A percentile compares a stretch with the other conserved stretches of the same genome.
These are phyloP conservation scores for Psylliodes chrysocephalus DNA, from an alignment of 2,888 invertebrate genomes.

Conservation along the genomic window DNA sequence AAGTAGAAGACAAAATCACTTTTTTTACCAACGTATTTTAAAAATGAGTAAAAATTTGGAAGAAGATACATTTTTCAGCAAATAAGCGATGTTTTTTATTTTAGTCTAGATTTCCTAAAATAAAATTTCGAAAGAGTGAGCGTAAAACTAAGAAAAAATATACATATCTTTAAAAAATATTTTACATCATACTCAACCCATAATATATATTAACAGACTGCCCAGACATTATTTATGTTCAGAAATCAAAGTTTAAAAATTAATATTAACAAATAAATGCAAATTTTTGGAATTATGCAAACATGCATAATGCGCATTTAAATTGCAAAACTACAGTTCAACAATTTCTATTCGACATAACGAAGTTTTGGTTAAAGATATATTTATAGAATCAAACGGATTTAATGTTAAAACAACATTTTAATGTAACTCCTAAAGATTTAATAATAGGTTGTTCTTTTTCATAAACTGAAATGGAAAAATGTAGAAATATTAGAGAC, in stretches of 20 bases:
- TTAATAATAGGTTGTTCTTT: too few species aligned
- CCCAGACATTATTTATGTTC: background rate
- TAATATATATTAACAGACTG: background rate
- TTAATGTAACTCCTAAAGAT: too few species aligned
- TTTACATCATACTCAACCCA: too few species aligned
- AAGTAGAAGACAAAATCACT: background rate
- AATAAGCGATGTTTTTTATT: too few species aligned
- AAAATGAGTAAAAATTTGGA: background rate
- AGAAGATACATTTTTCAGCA: background rate
- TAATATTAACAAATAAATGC: background rate
- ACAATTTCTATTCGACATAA: background rate
- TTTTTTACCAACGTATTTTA: background rate
- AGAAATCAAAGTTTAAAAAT: background rate
- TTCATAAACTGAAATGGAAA: too few species aligned
- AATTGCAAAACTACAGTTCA: background rate
- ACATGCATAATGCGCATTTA: background rate
- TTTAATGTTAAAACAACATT: too few species aligned
- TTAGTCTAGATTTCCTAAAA: too few species aligned
- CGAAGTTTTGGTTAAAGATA: too few species aligned
- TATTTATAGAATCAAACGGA: background rate
- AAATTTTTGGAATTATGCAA: background rate
- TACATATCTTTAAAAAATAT: too few species aligned
- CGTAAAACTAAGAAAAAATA: too few species aligned
- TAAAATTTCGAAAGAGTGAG: too few species aligned
- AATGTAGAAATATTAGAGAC: too few species aligned